These are phyloP conservation scores for Drosophila flavopinicola DNA, from an alignment of 2,888 invertebrate species.

Conservation along the genomic window DNA sequence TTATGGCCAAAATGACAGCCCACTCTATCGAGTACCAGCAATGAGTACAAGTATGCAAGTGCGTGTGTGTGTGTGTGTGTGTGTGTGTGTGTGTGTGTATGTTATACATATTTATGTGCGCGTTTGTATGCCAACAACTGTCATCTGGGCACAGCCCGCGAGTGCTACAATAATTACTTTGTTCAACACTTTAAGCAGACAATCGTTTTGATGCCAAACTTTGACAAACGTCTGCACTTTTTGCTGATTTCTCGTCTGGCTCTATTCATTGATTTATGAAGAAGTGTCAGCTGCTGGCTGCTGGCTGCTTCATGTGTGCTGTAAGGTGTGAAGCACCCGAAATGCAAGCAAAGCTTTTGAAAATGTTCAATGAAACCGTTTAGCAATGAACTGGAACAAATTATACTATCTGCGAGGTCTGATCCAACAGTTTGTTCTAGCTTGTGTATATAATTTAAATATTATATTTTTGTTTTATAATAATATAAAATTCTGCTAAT, in stretches of 20 bases:
- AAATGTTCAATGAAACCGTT: slow-evolving; percentile 40
- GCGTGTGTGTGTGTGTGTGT: neutral
- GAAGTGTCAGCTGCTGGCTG: slow-evolving; percentile 13
- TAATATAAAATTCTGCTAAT: too few species aligned
- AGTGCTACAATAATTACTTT: slow-evolving; percentile 52
- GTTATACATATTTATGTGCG: slow-evolving; percentile 60
- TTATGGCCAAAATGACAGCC: slow-evolving; percentile 62
- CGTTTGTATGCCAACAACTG: slow-evolving; percentile 63
- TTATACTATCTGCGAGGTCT: slow-evolving; percentile 4
- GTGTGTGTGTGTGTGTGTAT: slow-evolving; percentile 12
- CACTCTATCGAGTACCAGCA: slow-evolving; percentile 38
- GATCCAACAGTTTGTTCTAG: neutral
- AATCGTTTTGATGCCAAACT: slow-evolving; percentile 44
- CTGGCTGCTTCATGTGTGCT: slow-evolving; percentile 4
- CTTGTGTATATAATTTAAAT: neutral
- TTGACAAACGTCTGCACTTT: slow-evolving; percentile 32
- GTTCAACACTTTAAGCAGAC: slow-evolving; percentile 46
- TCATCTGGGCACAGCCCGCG: slow-evolving; percentile 55
- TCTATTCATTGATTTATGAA: slow-evolving; percentile 27
- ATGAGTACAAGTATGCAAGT: slow-evolving; percentile 9
- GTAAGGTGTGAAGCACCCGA: slow-evolving; percentile 15
- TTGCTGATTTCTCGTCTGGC: slow-evolving; percentile 2
- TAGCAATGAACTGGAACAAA: slow-evolving; percentile 36
- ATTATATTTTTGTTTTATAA: too few species aligned
- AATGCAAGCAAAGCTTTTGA: slow-evolving; percentile 14